Percentiles rank a stretch among this genome's conserved stretches.
These are phyloP conservation scores for Phaenicophaeus curvirostris DNA, from an alignment of 2,797 vertebrate genomes.

Conservation along the genomic window DNA sequence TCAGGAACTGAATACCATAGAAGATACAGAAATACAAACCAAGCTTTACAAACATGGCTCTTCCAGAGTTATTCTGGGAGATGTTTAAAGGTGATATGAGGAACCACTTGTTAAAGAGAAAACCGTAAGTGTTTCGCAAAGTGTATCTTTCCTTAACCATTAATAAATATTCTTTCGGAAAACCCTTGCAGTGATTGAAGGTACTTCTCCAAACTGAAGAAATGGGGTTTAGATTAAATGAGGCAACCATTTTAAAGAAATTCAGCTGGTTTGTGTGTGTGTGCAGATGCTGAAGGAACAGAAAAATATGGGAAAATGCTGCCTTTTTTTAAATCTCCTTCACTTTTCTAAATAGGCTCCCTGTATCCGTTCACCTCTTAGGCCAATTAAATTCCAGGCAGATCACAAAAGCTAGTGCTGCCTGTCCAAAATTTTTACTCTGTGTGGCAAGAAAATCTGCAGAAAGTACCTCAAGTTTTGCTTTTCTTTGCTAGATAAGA, in stretches of 20 bases:
- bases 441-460: not conserved
- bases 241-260: not conserved
- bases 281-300: not conserved
- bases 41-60: not conserved
- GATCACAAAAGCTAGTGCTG: not conserved
- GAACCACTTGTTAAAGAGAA: not conserved
- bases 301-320: not conserved
- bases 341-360: not conserved
- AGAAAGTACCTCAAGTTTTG: not conserved
- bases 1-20: not conserved
- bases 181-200: not conserved
- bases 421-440: not conserved
- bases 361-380: not conserved
- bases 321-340: not conserved
- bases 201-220: not conserved
- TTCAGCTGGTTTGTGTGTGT: not conserved
- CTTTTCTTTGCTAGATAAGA: not conserved
- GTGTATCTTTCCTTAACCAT: not conserved
- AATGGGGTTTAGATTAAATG: not conserved
- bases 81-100: not conserved
- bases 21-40: not conserved
- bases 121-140: not conserved
- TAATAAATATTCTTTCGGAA: not conserved
- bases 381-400: conserved; percentile 6
- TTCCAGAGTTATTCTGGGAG: not conserved